Evolutionary conservation across 1,140 invertebrate species (phyloP).

Genomic region (Neoseiulus cucumeris): DNA sequence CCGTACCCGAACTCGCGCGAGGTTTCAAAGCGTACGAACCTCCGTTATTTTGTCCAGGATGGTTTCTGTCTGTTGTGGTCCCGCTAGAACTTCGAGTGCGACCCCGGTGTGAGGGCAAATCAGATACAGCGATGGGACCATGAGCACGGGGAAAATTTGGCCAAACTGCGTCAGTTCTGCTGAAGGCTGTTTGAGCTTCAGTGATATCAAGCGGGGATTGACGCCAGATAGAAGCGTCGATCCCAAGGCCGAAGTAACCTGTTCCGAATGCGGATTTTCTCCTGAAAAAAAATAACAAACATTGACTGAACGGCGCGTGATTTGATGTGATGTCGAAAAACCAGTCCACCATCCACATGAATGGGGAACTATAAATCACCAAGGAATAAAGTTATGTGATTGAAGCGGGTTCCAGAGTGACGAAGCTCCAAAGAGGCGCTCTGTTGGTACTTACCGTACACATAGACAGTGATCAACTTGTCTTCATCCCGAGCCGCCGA

Average conservation of each 20-base stretch:
- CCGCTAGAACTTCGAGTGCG: neutral
- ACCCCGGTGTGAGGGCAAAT: neutral
- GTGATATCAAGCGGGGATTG: neutral
- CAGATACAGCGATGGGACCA: neutral
- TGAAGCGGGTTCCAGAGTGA: too few relatives aligned
- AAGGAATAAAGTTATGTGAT: too few relatives aligned
- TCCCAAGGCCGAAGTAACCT: neutral
- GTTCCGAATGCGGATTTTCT: neutral
- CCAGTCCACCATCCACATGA: too few relatives aligned
- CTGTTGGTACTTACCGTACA: neutral
- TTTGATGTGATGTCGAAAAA: too few relatives aligned
- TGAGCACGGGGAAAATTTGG: neutral
- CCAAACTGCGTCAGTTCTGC: neutral
- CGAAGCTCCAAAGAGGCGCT: too few relatives aligned
- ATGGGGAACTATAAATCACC: too few relatives aligned
- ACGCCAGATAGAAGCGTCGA: neutral
- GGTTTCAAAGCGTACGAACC: neutral
- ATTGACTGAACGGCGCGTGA: too few relatives aligned
- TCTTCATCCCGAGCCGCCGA: neutral
- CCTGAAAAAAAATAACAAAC: neutral
- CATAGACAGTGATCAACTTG: neutral
- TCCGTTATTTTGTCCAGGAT: neutral
- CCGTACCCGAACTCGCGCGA: too few relatives aligned
- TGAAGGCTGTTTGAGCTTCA: neutral
- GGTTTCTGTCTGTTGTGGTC: neutral